Base-by-base conservation (phyloP, 2,888 invertebrate genomes). In the Euplagia quadripunctaria region DNA sequence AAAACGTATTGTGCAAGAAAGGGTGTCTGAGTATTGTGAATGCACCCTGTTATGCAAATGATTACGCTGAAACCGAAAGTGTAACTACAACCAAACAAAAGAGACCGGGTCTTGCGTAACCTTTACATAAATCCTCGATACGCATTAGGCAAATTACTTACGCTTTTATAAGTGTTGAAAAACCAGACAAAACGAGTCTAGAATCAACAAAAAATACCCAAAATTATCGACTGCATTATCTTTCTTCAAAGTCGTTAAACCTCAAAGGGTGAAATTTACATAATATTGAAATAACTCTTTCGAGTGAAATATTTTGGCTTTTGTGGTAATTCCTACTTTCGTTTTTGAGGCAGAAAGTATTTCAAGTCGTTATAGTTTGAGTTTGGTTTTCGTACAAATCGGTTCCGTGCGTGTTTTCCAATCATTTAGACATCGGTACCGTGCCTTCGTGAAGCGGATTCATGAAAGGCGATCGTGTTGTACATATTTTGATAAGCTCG, bases 1-100 rank as follows among this genome's bases (percentile, higher is more conserved):
- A 88, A 79, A 92, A 93, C 92, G 91, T 90, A 93, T 93, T 94
- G 80, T 89, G 86, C 89, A 87, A 82, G 85, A 92, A 94, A 92
- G 93, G 94, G 93, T 92, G 90, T 88, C 89, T 90, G 85, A 85
- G 90, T 84, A 91, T 95, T 95, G 93, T 94, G 79, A 79, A 71
- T 82, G 83, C 84, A 87, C 91, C 94, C 94, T 91, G 91, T 94
- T 95, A 96, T 96, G 95, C 93, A 94, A 95, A 96, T 95, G 84
- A 92, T 89, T 95, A 92, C 92, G 83, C 93, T 95, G 95, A 96
- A 95, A 95, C 94, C 92, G 94, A 96, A 93, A 95, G 95, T 94
- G 91, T 88, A 87, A 79, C 84, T 82, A 74, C 83, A 77, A 72
- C 67, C 76, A 79, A 82, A 93, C 93, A 94, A 94, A 88, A 87